phyloP scores from a whole-genome alignment of 2,113 vertebrate species.

The Cyanoderma ruficeps region DNA sequence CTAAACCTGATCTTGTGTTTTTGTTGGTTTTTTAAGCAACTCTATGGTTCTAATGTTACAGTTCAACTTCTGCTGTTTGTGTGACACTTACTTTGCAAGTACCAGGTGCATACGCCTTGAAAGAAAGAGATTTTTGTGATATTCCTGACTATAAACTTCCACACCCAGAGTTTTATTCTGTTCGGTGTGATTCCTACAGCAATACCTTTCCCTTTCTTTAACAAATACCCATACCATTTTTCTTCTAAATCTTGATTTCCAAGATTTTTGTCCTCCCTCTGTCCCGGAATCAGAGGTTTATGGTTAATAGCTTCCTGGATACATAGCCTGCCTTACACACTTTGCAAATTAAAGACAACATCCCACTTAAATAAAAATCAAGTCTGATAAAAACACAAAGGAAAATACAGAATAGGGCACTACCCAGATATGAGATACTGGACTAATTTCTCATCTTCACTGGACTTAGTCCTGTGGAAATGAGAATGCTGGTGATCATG shows the following conservation, averaged over 20 bases:
- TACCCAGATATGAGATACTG: background rate
- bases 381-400: background rate
- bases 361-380: background rate
- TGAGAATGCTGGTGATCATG: constrained; percentile 27
- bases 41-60: background rate
- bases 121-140: background rate
- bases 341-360: constrained; percentile 3
- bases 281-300: background rate
- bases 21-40: background rate
- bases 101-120: background rate
- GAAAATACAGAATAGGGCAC: background rate
- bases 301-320: constrained; percentile 29
- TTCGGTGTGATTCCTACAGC: background rate
- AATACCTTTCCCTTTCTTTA: background rate
- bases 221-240: background rate
- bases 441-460: background rate
- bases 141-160: background rate
- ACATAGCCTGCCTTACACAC: background rate
- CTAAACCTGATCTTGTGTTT: background rate
- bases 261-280: background rate
- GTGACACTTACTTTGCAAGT: background rate
- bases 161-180: background rate
- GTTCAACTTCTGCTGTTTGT: background rate
- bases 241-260: background rate
- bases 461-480: background rate